Evolutionary conservation across 2,888 invertebrate species (phyloP), one percentile per base, ranked within the genome.

Genomic region (Rapana venosa): DNA sequence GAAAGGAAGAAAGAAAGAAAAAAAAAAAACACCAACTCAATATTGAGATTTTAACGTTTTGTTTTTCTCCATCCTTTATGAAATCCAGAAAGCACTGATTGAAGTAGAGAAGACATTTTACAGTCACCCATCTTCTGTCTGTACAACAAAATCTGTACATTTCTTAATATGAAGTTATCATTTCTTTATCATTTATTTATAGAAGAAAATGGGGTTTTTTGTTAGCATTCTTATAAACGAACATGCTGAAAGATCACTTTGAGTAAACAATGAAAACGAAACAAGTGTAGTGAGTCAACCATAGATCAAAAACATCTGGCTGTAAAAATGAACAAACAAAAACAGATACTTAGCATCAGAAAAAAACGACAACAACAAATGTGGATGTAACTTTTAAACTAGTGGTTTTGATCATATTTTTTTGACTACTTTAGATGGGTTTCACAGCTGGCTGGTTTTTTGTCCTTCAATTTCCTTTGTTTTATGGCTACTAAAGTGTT

Each of bases 401-500:
- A 83, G 26, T 26, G 30, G 47, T 83, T 83, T 83, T 36, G 20
- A 79, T 83, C 1, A 20, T 47, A 22, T 13, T 83, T 26, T 36
- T 36, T 36, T 20, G 81, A 83, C 47, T 58, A 17, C 84, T 83
- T 79, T 84, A 84, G 88, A 88, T 88, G 88, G 88, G 70, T 83
- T 79, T 85, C 66, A 85, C 84, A 89, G 70, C 83, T 89, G 89
- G 66, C 84, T 89, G 89, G 66, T 61, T 88, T 36, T 79, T 88
- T 58, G 58, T 84, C 66, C 61, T 70, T 58, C 85, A 74, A 47
- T 89, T 85, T 85, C 61, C 84, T 84, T 85, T 85, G n/a, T 74
- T 89, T 89, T 89, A 89, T 89, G 74, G 89, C 89, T 89, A 89
- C 89, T 89, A 89, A 89, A 74, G 89, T 89, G 89, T 89, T 89